These are phyloP conservation scores for Ormyrus labotus DNA, from an alignment of 2,888 invertebrate species.

Conservation along the genomic window DNA sequence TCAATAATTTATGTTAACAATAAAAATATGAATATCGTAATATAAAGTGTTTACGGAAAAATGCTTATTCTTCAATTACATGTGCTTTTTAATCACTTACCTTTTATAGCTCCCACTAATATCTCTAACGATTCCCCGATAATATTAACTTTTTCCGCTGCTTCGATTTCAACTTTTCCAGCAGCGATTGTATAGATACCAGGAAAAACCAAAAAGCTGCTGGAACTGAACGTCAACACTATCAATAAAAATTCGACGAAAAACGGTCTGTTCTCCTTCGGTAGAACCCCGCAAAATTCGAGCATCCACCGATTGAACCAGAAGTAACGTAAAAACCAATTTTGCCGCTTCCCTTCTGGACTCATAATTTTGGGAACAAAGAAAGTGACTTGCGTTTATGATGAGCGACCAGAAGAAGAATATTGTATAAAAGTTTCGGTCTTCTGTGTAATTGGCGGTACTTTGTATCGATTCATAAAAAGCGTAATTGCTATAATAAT, in stretches of 20 bases:
- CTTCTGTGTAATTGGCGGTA: too few relatives aligned
- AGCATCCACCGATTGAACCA: constrained; percentile 4
- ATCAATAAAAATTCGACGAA: neutral
- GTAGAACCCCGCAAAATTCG: neutral
- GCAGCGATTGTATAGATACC: neutral
- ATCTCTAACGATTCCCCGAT: constrained; percentile 16
- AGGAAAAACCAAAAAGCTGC: neutral
- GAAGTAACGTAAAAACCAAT: neutral
- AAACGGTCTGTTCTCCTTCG: neutral
- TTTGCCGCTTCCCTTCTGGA: too few relatives aligned
- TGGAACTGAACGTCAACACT: neutral
- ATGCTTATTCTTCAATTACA: neutral
- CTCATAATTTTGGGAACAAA: too few relatives aligned
- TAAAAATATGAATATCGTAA: neutral
- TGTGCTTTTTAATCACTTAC: neutral
- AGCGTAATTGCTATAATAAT: too few relatives aligned
- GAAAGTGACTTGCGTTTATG: too few relatives aligned
- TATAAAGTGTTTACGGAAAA: neutral
- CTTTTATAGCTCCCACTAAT: constrained; percentile 7
- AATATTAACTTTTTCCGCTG: neutral
- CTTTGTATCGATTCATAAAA: too few relatives aligned
- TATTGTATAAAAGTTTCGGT: too few relatives aligned
- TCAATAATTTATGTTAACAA: neutral
- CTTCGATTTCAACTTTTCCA: neutral
- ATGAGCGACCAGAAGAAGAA: too few relatives aligned